Evolutionary conservation across 2,888 invertebrate genomes (phyloP).

Genomic region (Limnephilus rhombicus): DNA sequence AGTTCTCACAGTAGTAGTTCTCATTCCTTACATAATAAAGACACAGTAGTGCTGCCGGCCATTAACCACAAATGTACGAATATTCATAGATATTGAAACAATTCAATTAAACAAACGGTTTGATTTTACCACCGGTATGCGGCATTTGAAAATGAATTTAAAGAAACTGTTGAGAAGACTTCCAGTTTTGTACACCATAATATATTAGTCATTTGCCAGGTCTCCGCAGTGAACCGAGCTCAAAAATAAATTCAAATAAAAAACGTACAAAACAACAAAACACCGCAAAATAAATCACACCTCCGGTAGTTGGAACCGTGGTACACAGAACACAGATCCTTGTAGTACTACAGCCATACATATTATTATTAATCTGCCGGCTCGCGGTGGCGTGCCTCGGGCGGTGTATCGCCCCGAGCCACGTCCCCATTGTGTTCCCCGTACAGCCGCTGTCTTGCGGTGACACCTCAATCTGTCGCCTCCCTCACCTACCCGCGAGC

Average conservation of each 20-base stretch:
- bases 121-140: neutral
- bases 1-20: too few relatives aligned
- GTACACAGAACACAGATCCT: neutral
- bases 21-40: too few relatives aligned
- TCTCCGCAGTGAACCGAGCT: neutral
- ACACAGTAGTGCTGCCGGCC: too few relatives aligned
- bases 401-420: slow-evolving; percentile 3
- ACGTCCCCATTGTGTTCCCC: slow-evolving; percentile 25
- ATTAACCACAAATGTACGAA: too few relatives aligned
- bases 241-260: neutral
- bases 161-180: too few relatives aligned
- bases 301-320: neutral
- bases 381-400: slow-evolving; percentile 23
- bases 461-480: slow-evolving; percentile 66
- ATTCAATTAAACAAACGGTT: neutral
- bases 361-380: slow-evolving; percentile 34
- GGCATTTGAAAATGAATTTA: too few relatives aligned
- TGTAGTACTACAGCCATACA: slow-evolving; percentile 4
- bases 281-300: slow-evolving; percentile 25
- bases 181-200: neutral
- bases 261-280: neutral
- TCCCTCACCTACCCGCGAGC: slow-evolving; percentile 52
- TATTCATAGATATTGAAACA: too few relatives aligned
- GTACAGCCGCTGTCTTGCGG: slow-evolving; percentile 60
- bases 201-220: neutral